Conservation (phyloP, 2,113 vertebrate genomes). For the Phoenicopterus ruber region DNA sequence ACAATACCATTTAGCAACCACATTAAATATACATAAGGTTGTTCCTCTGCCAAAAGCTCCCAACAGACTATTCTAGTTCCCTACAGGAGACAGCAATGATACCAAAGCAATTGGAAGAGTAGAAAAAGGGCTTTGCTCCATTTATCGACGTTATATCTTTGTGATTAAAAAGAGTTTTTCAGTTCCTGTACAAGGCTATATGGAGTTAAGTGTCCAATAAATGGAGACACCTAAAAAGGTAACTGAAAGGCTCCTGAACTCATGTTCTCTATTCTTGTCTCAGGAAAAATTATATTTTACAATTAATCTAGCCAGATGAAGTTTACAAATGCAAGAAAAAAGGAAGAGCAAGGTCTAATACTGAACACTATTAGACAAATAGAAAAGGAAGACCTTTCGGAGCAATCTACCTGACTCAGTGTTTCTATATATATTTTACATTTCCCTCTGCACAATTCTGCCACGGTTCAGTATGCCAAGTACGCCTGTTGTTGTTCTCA, state of each 20-base stretch:
- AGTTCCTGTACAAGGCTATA: background rate
- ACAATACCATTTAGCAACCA: background rate
- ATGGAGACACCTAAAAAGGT: background rate
- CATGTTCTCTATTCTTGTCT: background rate
- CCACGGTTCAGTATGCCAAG: background rate
- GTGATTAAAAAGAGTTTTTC: background rate
- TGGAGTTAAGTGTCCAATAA: background rate
- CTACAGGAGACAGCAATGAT: background rate
- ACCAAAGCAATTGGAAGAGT: background rate
- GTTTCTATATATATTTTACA: background rate
- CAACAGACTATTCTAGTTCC: background rate
- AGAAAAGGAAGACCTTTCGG: background rate
- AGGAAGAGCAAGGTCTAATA: background rate
- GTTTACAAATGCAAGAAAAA: background rate
- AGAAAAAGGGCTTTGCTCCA: background rate
- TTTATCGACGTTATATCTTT: background rate
- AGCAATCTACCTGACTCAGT: background rate
- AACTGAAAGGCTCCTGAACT: background rate
- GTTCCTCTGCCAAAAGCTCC: background rate
- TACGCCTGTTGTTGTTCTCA: background rate
- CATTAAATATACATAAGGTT: background rate
- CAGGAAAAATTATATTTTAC: background rate
- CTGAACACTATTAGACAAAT: background rate
- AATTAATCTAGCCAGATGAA: background rate
- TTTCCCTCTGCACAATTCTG: background rate